phyloP scores from a whole-genome alignment of 2,797 vertebrate genomes.

The Dromococcyx pavoninus region DNA sequence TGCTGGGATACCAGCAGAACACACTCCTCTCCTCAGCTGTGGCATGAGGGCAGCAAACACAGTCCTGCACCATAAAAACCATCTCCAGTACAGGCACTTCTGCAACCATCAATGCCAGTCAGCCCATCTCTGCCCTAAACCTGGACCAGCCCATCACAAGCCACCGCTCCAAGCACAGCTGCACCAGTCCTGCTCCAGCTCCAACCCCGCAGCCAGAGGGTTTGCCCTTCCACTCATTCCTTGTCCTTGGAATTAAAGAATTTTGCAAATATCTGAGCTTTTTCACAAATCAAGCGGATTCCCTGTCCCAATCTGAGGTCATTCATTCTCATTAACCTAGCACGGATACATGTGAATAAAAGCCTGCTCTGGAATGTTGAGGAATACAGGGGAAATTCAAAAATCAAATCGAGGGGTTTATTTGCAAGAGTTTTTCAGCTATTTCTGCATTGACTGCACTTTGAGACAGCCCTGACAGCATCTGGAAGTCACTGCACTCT shows the following conservation, averaged over 20 bases:
- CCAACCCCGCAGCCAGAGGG: background rate
- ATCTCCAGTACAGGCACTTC: accelerated
- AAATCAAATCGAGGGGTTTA: accelerated
- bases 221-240: background rate
- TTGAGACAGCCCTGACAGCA: background rate
- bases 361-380: background rate
- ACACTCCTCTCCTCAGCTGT: accelerated
- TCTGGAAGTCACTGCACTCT: background rate
- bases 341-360: background rate
- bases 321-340: background rate
- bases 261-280: background rate
- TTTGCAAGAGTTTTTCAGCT: background rate
- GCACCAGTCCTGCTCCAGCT: no score
- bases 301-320: background rate
- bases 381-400: background rate
- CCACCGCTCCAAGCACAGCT: no score
- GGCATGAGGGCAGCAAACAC: background rate
- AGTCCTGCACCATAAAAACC: background rate
- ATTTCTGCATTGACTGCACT: background rate
- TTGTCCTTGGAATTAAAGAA: background rate
- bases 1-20: accelerated
- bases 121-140: background rate
- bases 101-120: accelerated
- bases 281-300: background rate
- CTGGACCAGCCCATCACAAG: accelerated